Base-by-base conservation (phyloP, 92 coral and sea anemone species). In the Micromussa lordhowensis region DNA sequence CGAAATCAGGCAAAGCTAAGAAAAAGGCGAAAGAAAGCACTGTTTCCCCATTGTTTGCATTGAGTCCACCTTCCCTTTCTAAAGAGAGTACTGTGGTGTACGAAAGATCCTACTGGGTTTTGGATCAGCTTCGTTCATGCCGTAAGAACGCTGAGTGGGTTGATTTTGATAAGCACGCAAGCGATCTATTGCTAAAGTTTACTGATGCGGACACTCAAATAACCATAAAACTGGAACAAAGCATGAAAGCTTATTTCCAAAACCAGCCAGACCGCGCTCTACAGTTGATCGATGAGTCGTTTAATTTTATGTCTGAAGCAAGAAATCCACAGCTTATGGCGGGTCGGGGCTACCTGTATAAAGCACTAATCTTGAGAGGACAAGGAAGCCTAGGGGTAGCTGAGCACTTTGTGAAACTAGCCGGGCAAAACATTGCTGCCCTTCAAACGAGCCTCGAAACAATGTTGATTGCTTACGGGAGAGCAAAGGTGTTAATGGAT, bases 61-160 rank as follows among this genome's bases (percentile, higher is more conserved):
- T 86, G 79, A 75, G 38, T 36, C 38, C 38, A 36, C 38, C 38
- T 2, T 36, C 38, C 38, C 38, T 36, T 36, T 36, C 38, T 17
- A 54, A 75, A 32, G 21, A 73, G 10, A n/a, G 29, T 70, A 31
- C 24, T 15, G 73, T 78, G 29, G 81, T 88, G 9, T 68, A 26
- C 70, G 18, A 79, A 53, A 74, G 68, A 29, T 91, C 94, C 12
- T 28, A 48, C 28, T 83, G 68, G 82, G 84, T 94, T 30, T 85
- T 94, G 93, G 86, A 54, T 38, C 70, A 84, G 63, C 75, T 94
- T 9, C 96, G 92, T 28, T 74, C 71, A 17, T 84, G 78, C 51
- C 92, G 94, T 26, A 91, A 94, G 64, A 87, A 94, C 30, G 96
- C 91, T 11, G 55, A 64, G 58, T 94, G 96, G 96, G 85, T 19